phyloP scores from a whole-genome alignment of 1,140 invertebrate species.

The Pseudobourletiella spinata region DNA sequence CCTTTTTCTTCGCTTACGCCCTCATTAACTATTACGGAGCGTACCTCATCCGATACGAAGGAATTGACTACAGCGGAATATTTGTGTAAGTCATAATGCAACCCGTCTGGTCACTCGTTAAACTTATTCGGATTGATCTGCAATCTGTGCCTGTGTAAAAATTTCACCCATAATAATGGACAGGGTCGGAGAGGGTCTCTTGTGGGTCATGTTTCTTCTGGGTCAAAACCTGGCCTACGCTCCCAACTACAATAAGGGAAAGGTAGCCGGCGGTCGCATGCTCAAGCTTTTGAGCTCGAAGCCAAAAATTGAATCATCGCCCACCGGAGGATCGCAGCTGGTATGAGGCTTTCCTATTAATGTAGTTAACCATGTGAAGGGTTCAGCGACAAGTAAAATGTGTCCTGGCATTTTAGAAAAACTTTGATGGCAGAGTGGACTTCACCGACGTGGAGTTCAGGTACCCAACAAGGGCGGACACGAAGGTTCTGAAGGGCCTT shows the following conservation, averaged over 20 bases:
- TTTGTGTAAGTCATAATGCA: slow-evolving; percentile 71
- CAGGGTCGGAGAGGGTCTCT: slow-evolving; percentile 55
- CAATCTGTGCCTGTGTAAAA: neutral
- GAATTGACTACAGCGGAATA: slow-evolving; percentile 59
- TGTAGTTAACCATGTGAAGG: neutral
- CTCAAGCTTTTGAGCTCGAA: slow-evolving; percentile 41
- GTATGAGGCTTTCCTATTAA: slow-evolving; percentile 17
- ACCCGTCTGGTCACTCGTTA: slow-evolving; percentile 37
- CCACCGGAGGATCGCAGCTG: slow-evolving; percentile 37
- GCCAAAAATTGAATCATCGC: slow-evolving; percentile 41
- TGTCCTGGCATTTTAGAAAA: neutral
- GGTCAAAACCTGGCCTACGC: neutral
- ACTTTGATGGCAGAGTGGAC: slow-evolving; percentile 38
- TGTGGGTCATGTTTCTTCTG: slow-evolving; percentile 62
- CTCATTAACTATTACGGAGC: slow-evolving; percentile 72
- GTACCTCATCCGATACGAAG: slow-evolving; percentile 56
- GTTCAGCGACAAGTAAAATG: neutral
- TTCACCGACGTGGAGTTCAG: slow-evolving; percentile 42
- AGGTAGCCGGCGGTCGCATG: slow-evolving; percentile 44
- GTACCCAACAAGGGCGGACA: slow-evolving; percentile 42
- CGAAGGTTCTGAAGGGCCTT: slow-evolving; percentile 40
- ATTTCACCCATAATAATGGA: neutral
- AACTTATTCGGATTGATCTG: slow-evolving; percentile 36
- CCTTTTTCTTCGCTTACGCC: slow-evolving; percentile 71
- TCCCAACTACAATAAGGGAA: slow-evolving; percentile 47